Evolutionary conservation across 2,797 vertebrate genomes (phyloP), one percentile per base, ranked within the genome.

Genomic region (Helicolenus hilgendorfi): DNA sequence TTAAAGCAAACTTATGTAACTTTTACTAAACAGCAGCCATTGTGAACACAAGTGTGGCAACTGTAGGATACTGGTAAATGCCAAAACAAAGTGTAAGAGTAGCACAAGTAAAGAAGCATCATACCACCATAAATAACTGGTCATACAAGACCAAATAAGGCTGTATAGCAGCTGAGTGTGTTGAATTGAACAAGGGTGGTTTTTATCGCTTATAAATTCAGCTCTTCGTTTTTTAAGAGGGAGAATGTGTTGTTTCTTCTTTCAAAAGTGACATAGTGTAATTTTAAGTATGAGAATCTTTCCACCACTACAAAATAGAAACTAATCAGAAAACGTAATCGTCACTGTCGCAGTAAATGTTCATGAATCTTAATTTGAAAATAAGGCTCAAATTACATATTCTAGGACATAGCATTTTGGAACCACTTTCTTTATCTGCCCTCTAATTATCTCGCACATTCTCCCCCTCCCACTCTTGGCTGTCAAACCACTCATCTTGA

Each of bases 401-500:
- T 41, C n/a, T 9, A 27, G 11, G 5, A 20, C 20, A 22, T 11
- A 38, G 26, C 35, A 18, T 81, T 89, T 86, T 38, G 53, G 68
- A 73, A 75, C 29, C 68, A 10, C 71, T 84, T 38, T 67, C 81
- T 87, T 83, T 49, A 73, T 85, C 80, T 72, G 69, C 78, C 79
- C 81, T 80, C 80, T 89, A 87, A 94, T 94, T 88, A 93, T 79
- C 80, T 75, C 62, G 45, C 49, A 22, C 31, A 71, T 74, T 81
- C 70, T 79, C 91, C 82, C 88, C 95, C 93, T 90, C 95, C 95
- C 91, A 96, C 95, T 89, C 90, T 63, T 62, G 60, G 86, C 89
- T 58, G 82, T 89, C 92, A 93, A 90, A 85, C 88, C 85, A 83
- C 82, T 96, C 96, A 91, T 95, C 94, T 95, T 91, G 88, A 95